Base-by-base conservation (phyloP, 2,888 invertebrate genomes). In the Caenorhabditis sinica region DNA sequence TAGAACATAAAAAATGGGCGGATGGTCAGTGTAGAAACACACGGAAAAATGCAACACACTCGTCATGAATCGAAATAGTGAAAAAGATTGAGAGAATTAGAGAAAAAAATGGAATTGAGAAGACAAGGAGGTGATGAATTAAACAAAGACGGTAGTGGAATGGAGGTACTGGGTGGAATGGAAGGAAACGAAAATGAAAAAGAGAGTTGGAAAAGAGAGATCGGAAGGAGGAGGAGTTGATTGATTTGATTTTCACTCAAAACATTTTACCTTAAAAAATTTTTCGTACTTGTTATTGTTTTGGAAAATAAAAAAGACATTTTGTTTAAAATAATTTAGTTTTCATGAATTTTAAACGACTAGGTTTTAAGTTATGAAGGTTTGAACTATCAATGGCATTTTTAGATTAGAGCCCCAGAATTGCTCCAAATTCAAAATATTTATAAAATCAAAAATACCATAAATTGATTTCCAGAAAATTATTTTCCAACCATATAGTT, bases 81-180 rank as follows among this genome's bases (percentile, higher is more conserved):
- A 15, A 8, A n/a, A 33, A 30, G n/a, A 28, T 28, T 17, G 25
- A 71, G 58, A 53, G 56, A 13, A 30, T 49, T 40, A 66, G 75
- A 63, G 49, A 61, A 30, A 65, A n/a, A 40, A 49, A 43, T 25
- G 53, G 36, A 60, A 53, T 36, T 60, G 36, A 56, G 72, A 72
- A n/a, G 30, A 20, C 13, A 28, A 43, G 23, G 28, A 61, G 58
- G 82, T 73, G 82, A 82, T 73, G 73, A 73, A 82, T 73, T 73
- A 73, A 82, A 73, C 72, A 73, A 82, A 73, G 73, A 73, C 66
- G 80, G 69, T 66, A 60, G 15, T 17, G n/a, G 33, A 58, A 23
- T 17, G 61, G 60, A 33, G 23, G 49, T 30, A 43, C 56, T 15
- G 36, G 73, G 40, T 30, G 56, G 69, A 25, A 73, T 11, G n/a